Conservation (phyloP, 1,140 invertebrate species). For the Drosophila lowei region DNA sequence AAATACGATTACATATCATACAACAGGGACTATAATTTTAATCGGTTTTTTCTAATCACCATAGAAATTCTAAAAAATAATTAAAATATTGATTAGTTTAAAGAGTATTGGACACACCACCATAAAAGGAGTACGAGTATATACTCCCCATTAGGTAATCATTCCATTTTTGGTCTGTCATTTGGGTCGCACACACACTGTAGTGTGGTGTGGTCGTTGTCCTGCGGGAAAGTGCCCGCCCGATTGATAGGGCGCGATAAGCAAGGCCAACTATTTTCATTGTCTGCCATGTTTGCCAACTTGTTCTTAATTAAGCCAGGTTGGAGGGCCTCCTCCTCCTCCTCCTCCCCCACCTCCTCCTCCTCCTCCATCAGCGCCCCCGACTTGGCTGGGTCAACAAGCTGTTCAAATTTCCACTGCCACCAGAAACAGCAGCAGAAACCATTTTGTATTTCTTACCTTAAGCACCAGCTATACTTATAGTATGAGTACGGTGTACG, state of each 20-base stretch:
- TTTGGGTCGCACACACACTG: conserved; percentile 29
- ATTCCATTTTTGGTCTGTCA: conserved; percentile 26
- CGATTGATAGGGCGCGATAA: conserved; percentile 72
- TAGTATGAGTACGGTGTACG: too few species aligned
- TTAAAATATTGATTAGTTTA: too few species aligned
- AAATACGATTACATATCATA: too few species aligned
- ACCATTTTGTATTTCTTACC: conserved; percentile 68
- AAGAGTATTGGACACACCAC: too few species aligned
- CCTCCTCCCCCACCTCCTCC: not conserved
- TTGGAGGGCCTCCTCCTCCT: conserved; percentile 29
- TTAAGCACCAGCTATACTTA: conserved; percentile 67
- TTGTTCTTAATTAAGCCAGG: conserved; percentile 79
- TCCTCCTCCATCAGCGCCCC: not conserved
- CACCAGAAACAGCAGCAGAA: conserved; percentile 26
- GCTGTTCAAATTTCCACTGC: conserved; percentile 51
- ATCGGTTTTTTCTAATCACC: too few species aligned
- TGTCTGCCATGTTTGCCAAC: conserved; percentile 68
- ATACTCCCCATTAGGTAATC: not conserved
- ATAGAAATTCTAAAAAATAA: too few species aligned
- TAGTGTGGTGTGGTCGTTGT: conserved; percentile 34
- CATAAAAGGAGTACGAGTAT: too few species aligned
- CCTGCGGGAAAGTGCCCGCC: conserved; percentile 59
- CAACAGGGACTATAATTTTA: too few species aligned
- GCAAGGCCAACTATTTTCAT: conserved; percentile 77
- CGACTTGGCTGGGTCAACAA: conserved; percentile 61